These are phyloP conservation scores for Halictus ligatus DNA, from an alignment of 2,888 invertebrate species.

Conservation along the genomic window DNA sequence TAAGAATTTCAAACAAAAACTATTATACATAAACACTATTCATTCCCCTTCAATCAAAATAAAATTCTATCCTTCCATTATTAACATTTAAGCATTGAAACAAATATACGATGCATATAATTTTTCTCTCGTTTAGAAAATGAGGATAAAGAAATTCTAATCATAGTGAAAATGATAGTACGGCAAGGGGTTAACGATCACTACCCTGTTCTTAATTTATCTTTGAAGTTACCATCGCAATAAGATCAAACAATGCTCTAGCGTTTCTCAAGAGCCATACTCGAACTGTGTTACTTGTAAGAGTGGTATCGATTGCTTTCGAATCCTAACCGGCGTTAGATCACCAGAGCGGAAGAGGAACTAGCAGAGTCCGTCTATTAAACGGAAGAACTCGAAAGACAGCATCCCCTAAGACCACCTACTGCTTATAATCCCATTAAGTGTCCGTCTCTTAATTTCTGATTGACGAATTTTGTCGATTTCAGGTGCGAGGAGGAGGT, in stretches of 20 bases:
- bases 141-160: neutral
- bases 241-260: neutral
- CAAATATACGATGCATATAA: neutral
- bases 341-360: slow-evolving; percentile 41
- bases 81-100: neutral
- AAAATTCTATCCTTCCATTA: neutral
- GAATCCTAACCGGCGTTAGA: slow-evolving; percentile 6
- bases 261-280: neutral
- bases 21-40: neutral
- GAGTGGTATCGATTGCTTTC: neutral
- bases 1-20: neutral
- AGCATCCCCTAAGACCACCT: slow-evolving; percentile 26
- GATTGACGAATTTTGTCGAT: slow-evolving; percentile 62
- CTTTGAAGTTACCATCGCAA: neutral
- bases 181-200: neutral
- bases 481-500: slow-evolving; percentile 61
- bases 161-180: neutral
- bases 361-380: slow-evolving; percentile 19
- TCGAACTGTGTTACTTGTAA: neutral
- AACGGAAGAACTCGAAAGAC: slow-evolving; percentile 29
- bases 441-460: slow-evolving; percentile 14
- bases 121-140: neutral
- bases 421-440: slow-evolving; percentile 35
- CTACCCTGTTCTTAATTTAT: neutral
- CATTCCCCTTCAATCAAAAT: too few species aligned